Evolutionary conservation across 1,140 invertebrate species (phyloP), one percentile per base, ranked within the genome.

Genomic region (Xylocopa sonorina): DNA sequence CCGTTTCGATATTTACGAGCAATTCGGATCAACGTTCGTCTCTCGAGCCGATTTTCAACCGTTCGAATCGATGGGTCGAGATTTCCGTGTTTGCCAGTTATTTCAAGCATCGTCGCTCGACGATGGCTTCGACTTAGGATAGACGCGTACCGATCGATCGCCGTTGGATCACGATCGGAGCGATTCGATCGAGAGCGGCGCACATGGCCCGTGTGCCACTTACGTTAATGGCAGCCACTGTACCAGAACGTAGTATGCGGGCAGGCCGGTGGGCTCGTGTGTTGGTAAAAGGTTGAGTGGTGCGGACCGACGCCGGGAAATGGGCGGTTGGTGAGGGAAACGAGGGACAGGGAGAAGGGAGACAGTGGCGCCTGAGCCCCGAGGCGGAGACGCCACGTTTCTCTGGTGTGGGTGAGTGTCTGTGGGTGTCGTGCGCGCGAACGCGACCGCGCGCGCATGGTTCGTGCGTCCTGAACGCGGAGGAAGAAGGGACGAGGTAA

Each of bases 301-400:
- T 66, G 82, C 41, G 66, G 78, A 73, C 69, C 66, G 78, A 80
- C 74, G 77, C 69, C 68, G 69, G 76, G 67, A 77, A 79, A 81
- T 63, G 63, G 64, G 57, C 67, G 64, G 71, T 64, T 53, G 76
- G 71, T 53, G 82, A 73, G 81, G 74, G 46, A 75, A 78, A 80
- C 66, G 62, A 80, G 41, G 78, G 57, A 66, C 43, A 41, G 71
- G 43, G 77, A 62, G 73, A 60, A 76, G 82, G 67, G 76, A 80
- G 63, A 83, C 75, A 83, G 78, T 90, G 89, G 88, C 89, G 89
- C 88, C 88, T 88, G 79, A 80, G 80, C 67, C 84, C 83, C 67
- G 80, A 77, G 84, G 82, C 87, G 78, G 80, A 86, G 83, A 88
- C 88, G 88, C 86, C 86, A 80, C 64, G 53, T 55, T 43, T 32